Conservation (phyloP, 2,113 vertebrate species). For the Dunckerocampus dactyliophorus region DNA sequence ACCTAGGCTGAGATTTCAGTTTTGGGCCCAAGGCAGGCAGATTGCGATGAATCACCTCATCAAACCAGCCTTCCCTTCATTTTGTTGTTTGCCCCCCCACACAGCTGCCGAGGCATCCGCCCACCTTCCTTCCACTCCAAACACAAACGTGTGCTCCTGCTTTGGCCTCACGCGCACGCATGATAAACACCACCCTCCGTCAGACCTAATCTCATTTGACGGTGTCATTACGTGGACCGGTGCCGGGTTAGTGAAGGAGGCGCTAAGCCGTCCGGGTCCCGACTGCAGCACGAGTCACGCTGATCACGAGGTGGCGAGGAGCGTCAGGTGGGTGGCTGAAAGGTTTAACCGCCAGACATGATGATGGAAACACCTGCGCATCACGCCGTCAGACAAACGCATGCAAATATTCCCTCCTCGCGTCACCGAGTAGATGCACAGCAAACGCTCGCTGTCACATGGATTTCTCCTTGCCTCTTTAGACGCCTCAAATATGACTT, state of each 20-base stretch:
- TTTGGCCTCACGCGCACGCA: constrained; percentile 34
- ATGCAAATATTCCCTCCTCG: constrained; percentile 24
- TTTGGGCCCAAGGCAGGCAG: constrained; percentile 50
- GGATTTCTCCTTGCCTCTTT: constrained; percentile 21
- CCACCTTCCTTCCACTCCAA: constrained; percentile 51
- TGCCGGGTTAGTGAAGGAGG: constrained; percentile 44
- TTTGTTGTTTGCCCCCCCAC: constrained; percentile 51
- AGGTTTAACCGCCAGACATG: constrained; percentile 52
- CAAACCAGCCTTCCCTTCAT: constrained; percentile 43
- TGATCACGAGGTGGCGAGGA: constrained; percentile 51
- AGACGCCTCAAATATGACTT: constrained; percentile 42
- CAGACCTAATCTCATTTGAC: constrained; percentile 60
- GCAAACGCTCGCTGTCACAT: too few relatives aligned
- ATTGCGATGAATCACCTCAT: constrained; percentile 66
- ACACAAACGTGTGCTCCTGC: constrained; percentile 48
- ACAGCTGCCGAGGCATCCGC: constrained; percentile 56
- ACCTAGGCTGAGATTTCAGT: constrained; percentile 47
- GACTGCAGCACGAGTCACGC: constrained; percentile 54
- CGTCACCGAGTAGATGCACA: too few relatives aligned
- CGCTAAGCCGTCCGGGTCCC: constrained; percentile 61
- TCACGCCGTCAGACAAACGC: constrained; percentile 2
- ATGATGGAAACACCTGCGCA: constrained; percentile 48
- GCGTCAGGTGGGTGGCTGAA: constrained; percentile 50
- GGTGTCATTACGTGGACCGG: constrained; percentile 52
- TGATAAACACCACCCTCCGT: constrained; percentile 35